These are phyloP conservation scores for Silurus asotus DNA, from an alignment of 2,113 vertebrate genomes.

Conservation along the genomic window DNA sequence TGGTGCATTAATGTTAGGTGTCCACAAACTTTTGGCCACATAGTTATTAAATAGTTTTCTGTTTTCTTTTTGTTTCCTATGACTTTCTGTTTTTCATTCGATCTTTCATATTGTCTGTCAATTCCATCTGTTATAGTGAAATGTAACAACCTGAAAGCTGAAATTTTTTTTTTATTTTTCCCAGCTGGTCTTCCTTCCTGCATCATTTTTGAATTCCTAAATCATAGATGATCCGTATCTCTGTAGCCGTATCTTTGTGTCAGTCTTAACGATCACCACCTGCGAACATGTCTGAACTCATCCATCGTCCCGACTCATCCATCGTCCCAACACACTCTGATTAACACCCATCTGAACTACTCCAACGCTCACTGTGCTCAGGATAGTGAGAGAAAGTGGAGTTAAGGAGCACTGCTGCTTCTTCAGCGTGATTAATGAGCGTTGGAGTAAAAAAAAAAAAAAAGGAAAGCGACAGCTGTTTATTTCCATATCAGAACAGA, in stretches of 20 bases:
- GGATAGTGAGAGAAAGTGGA: slow-evolving; percentile 62
- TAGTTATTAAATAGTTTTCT: background rate
- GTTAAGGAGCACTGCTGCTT: slow-evolving; percentile 7
- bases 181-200: too few relatives aligned
- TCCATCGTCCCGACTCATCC: slow-evolving; percentile 71
- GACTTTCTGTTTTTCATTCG: background rate
- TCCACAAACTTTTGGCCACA: background rate
- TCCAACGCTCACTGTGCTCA: slow-evolving; percentile 32
- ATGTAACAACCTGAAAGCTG: background rate
- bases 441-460: slow-evolving; percentile 38
- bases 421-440: slow-evolving; percentile 48
- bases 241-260: slow-evolving; percentile 25
- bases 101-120: background rate
- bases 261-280: slow-evolving; percentile 41
- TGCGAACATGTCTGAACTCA: slow-evolving; percentile 54
- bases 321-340: slow-evolving; percentile 66
- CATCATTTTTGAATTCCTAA: background rate
- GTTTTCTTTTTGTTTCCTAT: background rate
- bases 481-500: slow-evolving; percentile 46
- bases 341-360: slow-evolving; percentile 57
- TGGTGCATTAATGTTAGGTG: background rate
- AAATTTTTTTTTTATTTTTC: background rate
- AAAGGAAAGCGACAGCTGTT: slow-evolving; percentile 56
- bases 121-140: background rate
- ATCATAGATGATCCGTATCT: background rate